phyloP scores from a whole-genome alignment of 2,888 invertebrate species.

The Zygaena filipendulae region DNA sequence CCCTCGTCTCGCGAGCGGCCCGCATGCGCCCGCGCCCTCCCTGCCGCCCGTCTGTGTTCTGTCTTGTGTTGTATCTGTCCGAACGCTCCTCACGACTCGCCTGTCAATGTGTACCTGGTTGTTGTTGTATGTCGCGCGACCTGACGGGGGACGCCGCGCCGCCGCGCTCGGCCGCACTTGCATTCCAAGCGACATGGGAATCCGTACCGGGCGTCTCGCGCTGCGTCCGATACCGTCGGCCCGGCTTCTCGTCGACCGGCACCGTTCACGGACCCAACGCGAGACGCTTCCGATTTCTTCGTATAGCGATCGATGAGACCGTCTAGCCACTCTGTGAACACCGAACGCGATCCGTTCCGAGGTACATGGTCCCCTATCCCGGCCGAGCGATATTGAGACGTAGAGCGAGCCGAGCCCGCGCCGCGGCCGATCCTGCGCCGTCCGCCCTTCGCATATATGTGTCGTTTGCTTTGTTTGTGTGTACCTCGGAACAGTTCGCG shows the following conservation, averaged over 20 bases:
- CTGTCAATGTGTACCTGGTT: conserved; percentile 43
- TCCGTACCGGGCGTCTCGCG: conserved; percentile 44
- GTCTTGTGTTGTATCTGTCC: conserved; percentile 60
- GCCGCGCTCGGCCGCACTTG: conserved; percentile 52
- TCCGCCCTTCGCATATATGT: conserved; percentile 47
- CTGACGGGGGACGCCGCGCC: conserved; percentile 31
- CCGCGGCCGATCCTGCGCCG: conserved; percentile 39
- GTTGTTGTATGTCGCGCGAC: conserved; percentile 39
- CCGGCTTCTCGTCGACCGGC: conserved; percentile 23
- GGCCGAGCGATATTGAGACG: conserved; percentile 69
- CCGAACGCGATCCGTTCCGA: conserved; percentile 66
- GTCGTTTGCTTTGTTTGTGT: conserved; percentile 64
- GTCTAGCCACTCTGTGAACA: conserved; percentile 38
- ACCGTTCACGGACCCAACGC: conserved; percentile 38
- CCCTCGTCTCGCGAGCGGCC: conserved; percentile 61
- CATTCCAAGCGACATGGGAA: conserved; percentile 70
- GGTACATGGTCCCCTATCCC: conserved; percentile 68
- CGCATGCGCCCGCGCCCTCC: conserved; percentile 47
- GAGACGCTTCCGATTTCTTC: conserved; percentile 31
- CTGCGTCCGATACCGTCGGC: conserved; percentile 28
- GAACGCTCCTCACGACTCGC: conserved; percentile 39
- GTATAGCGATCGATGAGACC: conserved; percentile 38
- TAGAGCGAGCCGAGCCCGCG: conserved; percentile 62
- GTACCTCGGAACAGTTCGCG: conserved; percentile 67
- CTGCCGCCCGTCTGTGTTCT: conserved; percentile 59